phyloP scores from a whole-genome alignment of 1,140 invertebrate species.

The Heliconius himera region DNA sequence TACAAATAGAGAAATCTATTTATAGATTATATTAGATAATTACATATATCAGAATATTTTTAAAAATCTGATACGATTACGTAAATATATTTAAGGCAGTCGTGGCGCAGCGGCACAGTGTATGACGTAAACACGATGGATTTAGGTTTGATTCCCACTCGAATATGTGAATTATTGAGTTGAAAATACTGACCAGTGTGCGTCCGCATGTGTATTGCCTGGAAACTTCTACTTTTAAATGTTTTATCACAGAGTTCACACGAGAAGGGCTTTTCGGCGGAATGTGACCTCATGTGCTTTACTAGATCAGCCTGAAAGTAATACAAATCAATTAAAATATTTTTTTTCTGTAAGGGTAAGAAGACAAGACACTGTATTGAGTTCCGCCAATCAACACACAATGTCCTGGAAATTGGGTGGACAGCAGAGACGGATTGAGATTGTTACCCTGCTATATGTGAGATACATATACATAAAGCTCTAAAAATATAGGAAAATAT shows the following conservation, averaged over 20 bases:
- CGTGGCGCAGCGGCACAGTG: background rate
- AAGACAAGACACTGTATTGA: background rate
- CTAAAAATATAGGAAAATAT: no score
- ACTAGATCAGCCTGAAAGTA: slow-evolving; percentile 70
- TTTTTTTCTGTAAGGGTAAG: background rate
- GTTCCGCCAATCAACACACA: background rate
- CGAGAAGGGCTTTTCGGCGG: slow-evolving; percentile 80
- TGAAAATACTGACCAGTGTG: slow-evolving; percentile 67
- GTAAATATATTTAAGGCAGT: background rate
- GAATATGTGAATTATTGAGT: background rate
- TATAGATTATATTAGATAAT: no score
- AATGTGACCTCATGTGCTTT: slow-evolving; percentile 80
- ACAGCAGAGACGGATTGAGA: background rate
- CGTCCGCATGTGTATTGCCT: slow-evolving; percentile 73
- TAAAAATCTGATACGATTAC: background rate
- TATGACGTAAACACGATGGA: background rate
- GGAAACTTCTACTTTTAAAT: slow-evolving; percentile 81
- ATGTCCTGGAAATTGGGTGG: background rate
- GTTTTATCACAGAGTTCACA: slow-evolving; percentile 79
- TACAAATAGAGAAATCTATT: no score
- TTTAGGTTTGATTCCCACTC: background rate
- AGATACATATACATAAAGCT: background rate
- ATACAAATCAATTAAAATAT: slow-evolving; percentile 21
- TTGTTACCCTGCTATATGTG: background rate
- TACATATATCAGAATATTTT: no score